Percentiles rank a stretch among this genome's conserved stretches.
phyloP scores from a whole-genome alignment of 2,113 vertebrate genomes.

The Raphicerus campestris region DNA sequence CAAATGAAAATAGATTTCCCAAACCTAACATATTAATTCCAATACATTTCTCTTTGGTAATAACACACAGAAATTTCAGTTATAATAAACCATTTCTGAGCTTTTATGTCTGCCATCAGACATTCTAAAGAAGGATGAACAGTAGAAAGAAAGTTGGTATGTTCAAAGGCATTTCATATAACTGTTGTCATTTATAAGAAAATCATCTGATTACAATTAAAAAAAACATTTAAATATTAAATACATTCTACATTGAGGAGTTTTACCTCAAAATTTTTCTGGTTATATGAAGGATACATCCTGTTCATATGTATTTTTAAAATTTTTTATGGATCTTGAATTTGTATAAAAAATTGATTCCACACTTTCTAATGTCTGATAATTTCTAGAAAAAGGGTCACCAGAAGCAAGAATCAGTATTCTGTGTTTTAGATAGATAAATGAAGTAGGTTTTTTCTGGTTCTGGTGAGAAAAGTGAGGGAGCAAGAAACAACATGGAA shows the following conservation, averaged over 20 bases:
- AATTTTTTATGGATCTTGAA: background rate
- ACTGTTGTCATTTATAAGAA: slow-evolving; percentile 47
- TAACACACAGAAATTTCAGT: slow-evolving; percentile 70
- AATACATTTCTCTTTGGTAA: slow-evolving; percentile 70
- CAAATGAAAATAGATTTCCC: slow-evolving; percentile 76
- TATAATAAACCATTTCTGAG: slow-evolving; percentile 69
- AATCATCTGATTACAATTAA: background rate
- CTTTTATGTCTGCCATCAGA: slow-evolving; percentile 58
- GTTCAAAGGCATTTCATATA: slow-evolving; percentile 6
- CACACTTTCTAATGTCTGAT: background rate
- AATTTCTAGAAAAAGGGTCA: background rate
- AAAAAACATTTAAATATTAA: slow-evolving; percentile 31
- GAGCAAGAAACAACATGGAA: background rate
- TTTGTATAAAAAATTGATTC: background rate
- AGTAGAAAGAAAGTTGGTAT: slow-evolving; percentile 36
- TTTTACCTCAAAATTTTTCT: background rate
- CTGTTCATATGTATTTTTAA: background rate
- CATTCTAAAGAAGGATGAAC: slow-evolving; percentile 54
- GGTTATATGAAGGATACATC: background rate
- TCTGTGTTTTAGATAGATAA: background rate
- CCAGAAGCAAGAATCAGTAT: background rate
- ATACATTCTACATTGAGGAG: background rate
- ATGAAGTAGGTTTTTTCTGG: background rate
- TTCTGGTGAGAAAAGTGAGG: background rate
- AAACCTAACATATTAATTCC: slow-evolving; percentile 73